Evolutionary conservation across 2,113 vertebrate genomes (phyloP).

Genomic region (Pyrgilauda ruficollis): DNA sequence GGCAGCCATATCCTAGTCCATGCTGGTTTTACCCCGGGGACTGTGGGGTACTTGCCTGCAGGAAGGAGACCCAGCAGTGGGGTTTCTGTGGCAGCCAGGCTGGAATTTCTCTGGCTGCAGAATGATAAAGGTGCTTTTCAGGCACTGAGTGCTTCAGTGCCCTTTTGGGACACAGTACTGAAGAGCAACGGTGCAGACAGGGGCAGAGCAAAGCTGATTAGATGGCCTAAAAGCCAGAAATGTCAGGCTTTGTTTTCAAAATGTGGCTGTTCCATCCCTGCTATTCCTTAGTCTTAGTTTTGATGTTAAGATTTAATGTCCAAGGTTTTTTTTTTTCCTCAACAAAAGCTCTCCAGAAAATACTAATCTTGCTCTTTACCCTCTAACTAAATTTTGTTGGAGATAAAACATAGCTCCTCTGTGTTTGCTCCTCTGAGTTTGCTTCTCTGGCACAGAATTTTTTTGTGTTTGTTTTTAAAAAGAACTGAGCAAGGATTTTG

Average conservation of each 20-base stretch:
- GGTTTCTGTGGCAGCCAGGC: background rate
- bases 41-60: background rate
- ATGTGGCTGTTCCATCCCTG: background rate
- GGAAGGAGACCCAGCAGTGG: background rate
- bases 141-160: background rate
- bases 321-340: background rate
- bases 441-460: background rate
- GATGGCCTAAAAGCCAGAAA: background rate
- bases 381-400: background rate
- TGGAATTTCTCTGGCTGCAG: background rate
- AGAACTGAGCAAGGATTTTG: constrained; percentile 13
- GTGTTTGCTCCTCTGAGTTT: background rate
- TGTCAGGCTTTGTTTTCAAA: background rate
- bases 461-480: background rate
- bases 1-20: background rate
- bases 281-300: background rate
- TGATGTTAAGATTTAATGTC: background rate
- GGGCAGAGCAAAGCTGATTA: background rate
- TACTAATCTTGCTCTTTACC: background rate
- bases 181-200: background rate
- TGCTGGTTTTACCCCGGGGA: background rate
- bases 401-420: background rate
- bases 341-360: background rate
- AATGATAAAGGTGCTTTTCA: background rate
- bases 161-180: background rate